Base-by-base conservation (phyloP, 2,113 vertebrate species). In the Pongo pygmaeus region DNA sequence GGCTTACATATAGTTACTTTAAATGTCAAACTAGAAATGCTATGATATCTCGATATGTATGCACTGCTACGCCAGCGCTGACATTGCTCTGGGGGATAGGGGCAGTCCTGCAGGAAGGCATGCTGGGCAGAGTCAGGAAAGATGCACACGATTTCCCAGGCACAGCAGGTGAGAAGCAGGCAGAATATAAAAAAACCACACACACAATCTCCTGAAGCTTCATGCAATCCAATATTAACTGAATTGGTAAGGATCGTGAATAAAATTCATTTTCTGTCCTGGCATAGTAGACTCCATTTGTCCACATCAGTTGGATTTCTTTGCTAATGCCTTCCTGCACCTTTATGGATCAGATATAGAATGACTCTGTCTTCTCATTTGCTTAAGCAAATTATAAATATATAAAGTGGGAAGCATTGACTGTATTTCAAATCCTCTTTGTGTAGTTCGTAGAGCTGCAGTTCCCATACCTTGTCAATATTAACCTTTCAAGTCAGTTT, bases 351-450 rank as follows among this genome's bases (percentile, higher is more conserved):
- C 46, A 52, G 27, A 87, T 38, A 64, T 7, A 93, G 52, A 87
- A 75, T 59, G 64, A 64, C 52, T 55, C 0, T 55, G 20, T 55
- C 52, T 97, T 80, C 55, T 93, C 40, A 38, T 96, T 96, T 95
- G 40, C 22, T 95, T 96, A 48, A 95, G 85, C 50, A 81, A 84
- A n/a, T 67, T 86, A 17, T 70, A 91, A 43, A 94, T 43, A 46
- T 2, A 48, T 80, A 75, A 80, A 81, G 57, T 5, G 27, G 67
- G 48, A 67, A 95, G n/a, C 13, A 20, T 2, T 92, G 48, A 61
- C 52, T 87, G 5, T 1, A 35, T 87, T 94, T 85, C 46, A 91
- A 18, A 61, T 85, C 38, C 13, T 88, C 38, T 43, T 93, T 77
- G 43, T 78, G n/a, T 55, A 30, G 20, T 80, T 89, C 38, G 6